Evolutionary conservation across 2,113 vertebrate species (phyloP).

Genomic region (Corythaeola cristata): DNA sequence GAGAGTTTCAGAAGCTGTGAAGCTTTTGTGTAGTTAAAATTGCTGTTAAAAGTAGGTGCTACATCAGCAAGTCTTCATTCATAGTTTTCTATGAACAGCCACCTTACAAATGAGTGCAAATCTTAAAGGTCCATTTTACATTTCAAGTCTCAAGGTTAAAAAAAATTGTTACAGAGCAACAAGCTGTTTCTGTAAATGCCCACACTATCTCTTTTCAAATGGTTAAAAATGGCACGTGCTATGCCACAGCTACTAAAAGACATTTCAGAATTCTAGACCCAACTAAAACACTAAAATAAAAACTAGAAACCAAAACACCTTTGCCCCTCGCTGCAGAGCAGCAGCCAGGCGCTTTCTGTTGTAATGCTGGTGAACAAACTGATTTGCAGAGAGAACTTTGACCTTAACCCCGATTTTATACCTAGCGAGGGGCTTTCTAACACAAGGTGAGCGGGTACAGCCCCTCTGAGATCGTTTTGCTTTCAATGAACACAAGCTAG

Average conservation of each 20-base stretch:
- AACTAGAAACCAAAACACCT: constrained; percentile 49
- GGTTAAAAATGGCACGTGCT: constrained; percentile 64
- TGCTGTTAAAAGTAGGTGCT: constrained; percentile 67
- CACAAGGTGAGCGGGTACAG: not conserved
- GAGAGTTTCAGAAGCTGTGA: constrained; percentile 46
- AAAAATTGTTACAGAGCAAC: constrained; percentile 65
- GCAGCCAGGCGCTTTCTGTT: constrained; percentile 5
- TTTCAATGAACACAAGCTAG: constrained; percentile 62
- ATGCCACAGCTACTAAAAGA: constrained; percentile 68
- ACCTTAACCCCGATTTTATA: not conserved
- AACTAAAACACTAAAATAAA: constrained; percentile 64
- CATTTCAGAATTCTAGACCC: constrained; percentile 53
- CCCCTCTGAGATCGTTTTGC: constrained; percentile 44
- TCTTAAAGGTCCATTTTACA: constrained; percentile 67
- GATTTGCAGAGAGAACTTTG: constrained; percentile 72
- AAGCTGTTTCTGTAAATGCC: constrained; percentile 67
- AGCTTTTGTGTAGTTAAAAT: constrained; percentile 62
- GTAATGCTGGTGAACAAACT: constrained; percentile 78
- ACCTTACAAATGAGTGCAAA: constrained; percentile 73
- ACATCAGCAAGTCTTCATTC: constrained; percentile 67
- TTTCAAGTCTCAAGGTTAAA: constrained; percentile 76
- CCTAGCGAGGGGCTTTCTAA: not conserved
- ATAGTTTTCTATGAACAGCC: constrained; percentile 62
- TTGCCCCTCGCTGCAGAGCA: constrained; percentile 11
- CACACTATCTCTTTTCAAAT: constrained; percentile 60